phyloP scores from a whole-genome alignment of 1,140 invertebrate genomes.

The Elymnias hypermnestra region DNA sequence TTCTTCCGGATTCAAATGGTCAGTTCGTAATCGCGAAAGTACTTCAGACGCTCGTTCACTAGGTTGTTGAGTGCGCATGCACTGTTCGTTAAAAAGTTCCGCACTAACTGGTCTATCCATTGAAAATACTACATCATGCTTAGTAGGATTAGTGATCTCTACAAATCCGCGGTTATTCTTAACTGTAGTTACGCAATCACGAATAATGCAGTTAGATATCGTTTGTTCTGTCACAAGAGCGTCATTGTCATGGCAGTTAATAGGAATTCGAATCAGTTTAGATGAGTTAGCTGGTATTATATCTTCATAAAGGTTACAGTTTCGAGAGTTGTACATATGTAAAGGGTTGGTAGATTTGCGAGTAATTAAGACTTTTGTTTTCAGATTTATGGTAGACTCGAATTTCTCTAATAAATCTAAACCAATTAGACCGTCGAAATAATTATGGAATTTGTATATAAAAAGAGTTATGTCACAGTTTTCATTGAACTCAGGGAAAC shows the following conservation, averaged over 20 bases:
- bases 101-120: conserved; percentile 15
- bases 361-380: no score
- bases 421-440: conserved; percentile 18
- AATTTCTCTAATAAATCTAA: conserved; percentile 8
- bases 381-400: no score
- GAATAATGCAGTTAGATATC: conserved; percentile 13
- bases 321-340: conserved; percentile 1
- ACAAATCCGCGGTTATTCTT: conserved; percentile 14
- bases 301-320: conserved; percentile 16
- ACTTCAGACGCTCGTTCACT: not conserved
- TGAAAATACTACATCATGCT: conserved; percentile 18
- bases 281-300: conserved; percentile 21
- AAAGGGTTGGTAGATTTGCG: conserved; percentile 3
- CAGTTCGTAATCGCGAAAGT: conserved; percentile 12
- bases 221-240: no score
- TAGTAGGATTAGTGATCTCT: conserved; percentile 14
- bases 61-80: no score
- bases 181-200: conserved; percentile 13
- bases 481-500: no score
- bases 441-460: conserved; percentile 8
- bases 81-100: conserved; percentile 14
- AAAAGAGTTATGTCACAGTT: not conserved
- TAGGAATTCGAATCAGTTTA: conserved; percentile 19
- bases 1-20: conserved; percentile 19
- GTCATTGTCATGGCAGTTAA: no score